Base-by-base conservation (phyloP, 2,113 vertebrate genomes). In the Geococcyx californianus region DNA sequence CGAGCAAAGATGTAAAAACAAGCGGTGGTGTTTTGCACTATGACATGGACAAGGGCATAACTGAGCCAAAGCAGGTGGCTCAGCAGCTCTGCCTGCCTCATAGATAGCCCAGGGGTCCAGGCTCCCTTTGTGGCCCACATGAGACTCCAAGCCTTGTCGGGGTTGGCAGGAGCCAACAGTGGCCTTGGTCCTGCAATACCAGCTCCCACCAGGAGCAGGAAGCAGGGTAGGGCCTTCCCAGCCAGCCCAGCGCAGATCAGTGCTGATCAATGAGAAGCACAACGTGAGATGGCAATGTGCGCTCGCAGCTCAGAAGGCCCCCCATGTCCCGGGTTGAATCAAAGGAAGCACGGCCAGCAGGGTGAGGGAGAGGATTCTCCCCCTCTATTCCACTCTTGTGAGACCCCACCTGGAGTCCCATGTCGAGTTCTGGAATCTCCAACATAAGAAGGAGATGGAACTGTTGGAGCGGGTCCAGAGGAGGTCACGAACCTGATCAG, bases 31-130 rank as follows among this genome's bases (percentile, higher is more conserved):
- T 36, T 56, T 73, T 55, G 29, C 40, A 38, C 10, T 4, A 4
- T 0, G 2, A 34, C 8, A 8, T 1, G 11, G 23, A 11, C 26
- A 69, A 52, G 34, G 26, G 40, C 5, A 1, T 5, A 51, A 49
- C 25, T 9, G 11, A 24, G 33, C 36, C 3, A 0, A 54, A 77
- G 58, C 58, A 33, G 5, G n/a, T 16, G 19, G 36, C 3, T 40
- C 17, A 28, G 31, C 60, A 47, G 34, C 45, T 36, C 25, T 33
- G 36, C 51, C 28, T 40, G 40, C 24, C 16, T 47, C 29, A 15
- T 2, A 3, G 64, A 16, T 18, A 73, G 8, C 15, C 1, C 0
- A 6, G 8, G 3, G 47, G 23, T 19, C 58, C 56, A 66, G 52
- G 26, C 11, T 89, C 24, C 16, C 69, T 70, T 54, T 4, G 2